Evolutionary conservation across 92 coral and sea anemone genomes (phyloP), one percentile per base, ranked within the genome.

Genomic region (Montipora capitata): DNA sequence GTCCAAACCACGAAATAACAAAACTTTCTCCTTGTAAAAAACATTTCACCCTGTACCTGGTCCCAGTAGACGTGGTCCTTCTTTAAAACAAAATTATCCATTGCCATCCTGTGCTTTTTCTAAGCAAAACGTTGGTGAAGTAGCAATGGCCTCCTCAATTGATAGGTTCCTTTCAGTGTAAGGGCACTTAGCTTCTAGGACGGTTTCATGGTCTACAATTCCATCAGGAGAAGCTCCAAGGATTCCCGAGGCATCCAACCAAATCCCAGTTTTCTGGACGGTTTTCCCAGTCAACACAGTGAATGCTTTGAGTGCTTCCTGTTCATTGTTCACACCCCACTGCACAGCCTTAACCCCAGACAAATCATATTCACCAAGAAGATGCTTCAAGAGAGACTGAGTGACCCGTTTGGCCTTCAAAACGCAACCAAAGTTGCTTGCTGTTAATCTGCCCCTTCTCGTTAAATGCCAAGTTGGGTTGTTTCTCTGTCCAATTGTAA

Each of bases 161-260:
- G 68, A 66, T 4, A 35, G 49, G 70, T 78, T 86, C n/a, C 90
- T 11, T 76, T 76, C 66, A 13, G 90, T 77, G 77, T 86, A 86
- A 11, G 85, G 84, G 40, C 90, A 87, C 72, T 87, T 87, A 1
- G 79, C 80, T 49, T 79, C 81, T 1, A 87, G 64, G 54, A 87
- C 81, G 44, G 79, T 56, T 14, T 87, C 74, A 15, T 79, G 39
- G 48, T 67, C 86, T 14, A 44, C 57, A 79, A 87, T 41, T 18
- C 91, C 86, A 87, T 87, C 91, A 0, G 87, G 87, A 68, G 87
- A 87, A 86, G n/a, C n/a, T n/a, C n/a, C n/a, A n/a, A n/a, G n/a
- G n/a, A n/a, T 59, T 49, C 91, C 91, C 16, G 85, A 77, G 10
- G 27, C 2, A 74, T 87, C 68, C 12, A 87, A 44, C 91, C 91